Conservation (phyloP, 37 sponge, comb jelly and placozoan species). For the Eunapius fragilis region DNA sequence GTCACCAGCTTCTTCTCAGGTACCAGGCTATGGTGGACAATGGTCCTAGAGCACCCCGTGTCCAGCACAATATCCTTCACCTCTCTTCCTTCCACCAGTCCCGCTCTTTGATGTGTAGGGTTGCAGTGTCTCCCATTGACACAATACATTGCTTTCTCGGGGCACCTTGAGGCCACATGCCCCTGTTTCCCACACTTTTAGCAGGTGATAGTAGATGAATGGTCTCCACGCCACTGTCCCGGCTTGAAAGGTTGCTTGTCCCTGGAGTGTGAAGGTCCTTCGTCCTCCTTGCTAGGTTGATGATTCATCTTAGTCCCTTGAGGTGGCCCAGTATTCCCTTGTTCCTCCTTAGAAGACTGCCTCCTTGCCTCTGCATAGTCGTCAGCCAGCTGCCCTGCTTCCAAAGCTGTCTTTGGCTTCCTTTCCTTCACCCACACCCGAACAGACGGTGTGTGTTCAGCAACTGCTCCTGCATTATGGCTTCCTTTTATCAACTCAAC, state of each 20-base stretch:
- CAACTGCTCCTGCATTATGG: conserved; percentile 5
- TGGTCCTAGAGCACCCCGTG: conserved; percentile 20
- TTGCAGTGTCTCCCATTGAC: neutral
- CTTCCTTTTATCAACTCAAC: neutral
- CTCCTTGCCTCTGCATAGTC: neutral
- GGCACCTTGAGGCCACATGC: conserved; percentile 9
- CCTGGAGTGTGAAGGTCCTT: neutral
- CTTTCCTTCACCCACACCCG: neutral
- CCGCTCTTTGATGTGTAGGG: neutral
- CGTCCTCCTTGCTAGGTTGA: neutral
- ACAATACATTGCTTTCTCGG: conserved; percentile 1
- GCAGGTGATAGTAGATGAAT: neutral
- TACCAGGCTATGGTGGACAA: conserved; percentile 21
- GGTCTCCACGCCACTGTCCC: neutral
- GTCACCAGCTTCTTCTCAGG: conserved; percentile 1
- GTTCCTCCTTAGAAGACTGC: neutral
- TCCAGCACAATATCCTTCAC: conserved; percentile 20
- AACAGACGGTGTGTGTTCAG: neutral
- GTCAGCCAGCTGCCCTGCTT: neutral
- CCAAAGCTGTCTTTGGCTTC: neutral
- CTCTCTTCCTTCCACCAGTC: conserved; percentile 19
- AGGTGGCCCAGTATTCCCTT: neutral
- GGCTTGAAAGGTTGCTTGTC: neutral
- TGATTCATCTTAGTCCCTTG: neutral
- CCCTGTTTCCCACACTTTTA: conserved; percentile 20